Percentiles rank a stretch among this genome's conserved stretches.
Evolutionary conservation across 2,797 vertebrate genomes (phyloP).

Genomic region (Ctenochaetus hawaiiensis): DNA sequence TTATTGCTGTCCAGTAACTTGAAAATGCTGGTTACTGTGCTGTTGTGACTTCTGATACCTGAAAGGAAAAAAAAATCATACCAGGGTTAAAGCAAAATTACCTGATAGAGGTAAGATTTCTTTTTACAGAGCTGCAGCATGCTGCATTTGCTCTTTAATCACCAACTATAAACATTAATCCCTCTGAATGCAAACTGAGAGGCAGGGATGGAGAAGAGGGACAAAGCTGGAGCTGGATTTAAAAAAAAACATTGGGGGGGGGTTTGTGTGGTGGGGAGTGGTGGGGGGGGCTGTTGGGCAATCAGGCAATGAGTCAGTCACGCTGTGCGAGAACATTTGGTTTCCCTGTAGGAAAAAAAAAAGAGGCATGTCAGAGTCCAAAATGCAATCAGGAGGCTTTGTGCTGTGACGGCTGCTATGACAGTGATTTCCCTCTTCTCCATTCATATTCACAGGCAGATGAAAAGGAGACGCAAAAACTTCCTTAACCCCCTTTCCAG

Average conservation of each 20-base stretch:
- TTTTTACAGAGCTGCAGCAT: background rate
- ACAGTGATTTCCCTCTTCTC: slow-evolving; percentile 81
- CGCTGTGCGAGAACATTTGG: slow-evolving; percentile 81
- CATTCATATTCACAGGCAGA: slow-evolving; percentile 72
- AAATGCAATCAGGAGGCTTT: slow-evolving; percentile 85
- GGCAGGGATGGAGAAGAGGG: slow-evolving; percentile 33
- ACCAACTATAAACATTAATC: slow-evolving; percentile 38
- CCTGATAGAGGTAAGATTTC: slow-evolving; percentile 3
- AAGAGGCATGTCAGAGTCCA: slow-evolving; percentile 79
- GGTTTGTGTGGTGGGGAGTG: background rate
- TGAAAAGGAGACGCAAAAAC: slow-evolving; percentile 72
- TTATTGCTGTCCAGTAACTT: slow-evolving; percentile 76
- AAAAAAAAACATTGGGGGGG: slow-evolving; percentile 20
- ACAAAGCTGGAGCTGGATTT: slow-evolving; percentile 45
- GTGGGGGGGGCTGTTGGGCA: slow-evolving; percentile 63
- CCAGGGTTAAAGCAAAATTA: slow-evolving; percentile 32
- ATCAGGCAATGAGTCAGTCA: slow-evolving; percentile 83
- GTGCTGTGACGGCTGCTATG: slow-evolving; percentile 76
- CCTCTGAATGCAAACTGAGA: slow-evolving; percentile 46
- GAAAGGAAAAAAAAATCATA: slow-evolving; percentile 21
- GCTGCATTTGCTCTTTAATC: too few relatives aligned
- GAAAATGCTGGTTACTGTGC: slow-evolving; percentile 61
- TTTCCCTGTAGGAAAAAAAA: slow-evolving; percentile 74
- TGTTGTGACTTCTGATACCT: slow-evolving; percentile 63
- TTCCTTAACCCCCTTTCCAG: slow-evolving; percentile 55